A percentile compares a stretch with the other conserved stretches of the same genome.
Conservation (phyloP, 2,113 vertebrate genomes). For the Holacanthus passer region DNA sequence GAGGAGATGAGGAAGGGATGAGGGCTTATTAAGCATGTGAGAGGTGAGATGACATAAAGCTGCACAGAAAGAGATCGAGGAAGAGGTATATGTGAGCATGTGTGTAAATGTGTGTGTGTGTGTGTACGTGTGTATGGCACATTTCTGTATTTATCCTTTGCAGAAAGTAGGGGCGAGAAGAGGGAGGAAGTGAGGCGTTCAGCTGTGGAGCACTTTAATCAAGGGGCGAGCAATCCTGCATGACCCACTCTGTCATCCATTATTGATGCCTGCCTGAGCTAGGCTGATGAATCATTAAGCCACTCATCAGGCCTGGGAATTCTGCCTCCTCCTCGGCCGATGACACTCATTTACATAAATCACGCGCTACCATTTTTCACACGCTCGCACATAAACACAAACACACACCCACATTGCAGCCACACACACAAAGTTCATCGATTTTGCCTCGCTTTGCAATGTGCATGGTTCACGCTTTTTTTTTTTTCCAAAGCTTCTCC, state of each 20-base stretch:
- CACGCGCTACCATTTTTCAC: constrained; percentile 73
- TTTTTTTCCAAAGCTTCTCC: constrained; percentile 1
- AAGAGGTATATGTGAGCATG: constrained; percentile 31
- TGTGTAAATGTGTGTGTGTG: constrained; percentile 26
- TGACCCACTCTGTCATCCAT: constrained; percentile 83
- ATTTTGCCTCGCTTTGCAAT: constrained; percentile 29
- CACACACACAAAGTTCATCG: constrained; percentile 29
- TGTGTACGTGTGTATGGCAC: neutral
- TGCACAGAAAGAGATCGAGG: constrained; percentile 54
- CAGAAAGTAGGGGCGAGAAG: constrained; percentile 62
- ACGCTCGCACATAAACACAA: constrained; percentile 54
- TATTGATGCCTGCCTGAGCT: constrained; percentile 83
- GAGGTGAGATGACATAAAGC: constrained; percentile 78
- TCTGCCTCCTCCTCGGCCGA: constrained; percentile 74
- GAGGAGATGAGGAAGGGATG: constrained; percentile 69
- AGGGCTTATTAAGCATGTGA: constrained; percentile 74
- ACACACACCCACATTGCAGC: constrained; percentile 46
- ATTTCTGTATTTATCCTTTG: constrained; percentile 60
- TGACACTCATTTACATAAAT: constrained; percentile 83
- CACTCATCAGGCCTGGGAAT: constrained; percentile 83
- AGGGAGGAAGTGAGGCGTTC: constrained; percentile 79
- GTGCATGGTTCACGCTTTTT: neutral
- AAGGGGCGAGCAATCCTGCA: constrained; percentile 81
- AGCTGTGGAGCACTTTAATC: constrained; percentile 83
- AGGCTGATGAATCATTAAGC: constrained; percentile 85